These are phyloP conservation scores for Ascidia mentula DNA, from an alignment of 23 tunicate genomes.

Conservation along the genomic window DNA sequence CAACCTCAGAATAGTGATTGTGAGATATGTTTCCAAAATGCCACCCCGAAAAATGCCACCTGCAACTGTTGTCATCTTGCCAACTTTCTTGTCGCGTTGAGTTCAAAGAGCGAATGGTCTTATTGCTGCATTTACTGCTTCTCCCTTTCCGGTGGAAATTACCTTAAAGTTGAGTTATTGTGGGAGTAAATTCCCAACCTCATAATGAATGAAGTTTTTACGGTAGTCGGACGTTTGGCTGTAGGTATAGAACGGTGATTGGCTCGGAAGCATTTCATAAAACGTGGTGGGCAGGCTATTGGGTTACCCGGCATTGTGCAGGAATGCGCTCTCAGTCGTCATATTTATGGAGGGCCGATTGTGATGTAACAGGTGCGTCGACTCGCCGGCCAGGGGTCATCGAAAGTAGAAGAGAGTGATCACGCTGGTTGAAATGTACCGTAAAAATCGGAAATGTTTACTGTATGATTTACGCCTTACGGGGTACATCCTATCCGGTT, in stretches of 20 bases:
- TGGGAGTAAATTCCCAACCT: not conserved
- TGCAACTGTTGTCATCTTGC: not conserved
- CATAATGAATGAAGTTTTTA: not conserved
- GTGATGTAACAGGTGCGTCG: constrained; percentile 5
- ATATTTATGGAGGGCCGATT: not conserved
- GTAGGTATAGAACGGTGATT: not conserved
- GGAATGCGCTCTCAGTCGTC: not conserved
- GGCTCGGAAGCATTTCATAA: constrained; percentile 8
- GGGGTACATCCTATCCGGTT: not conserved
- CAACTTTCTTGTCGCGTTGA: not conserved
- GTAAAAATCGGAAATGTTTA: not conserved
- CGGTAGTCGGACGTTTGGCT: not conserved
- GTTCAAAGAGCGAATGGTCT: not conserved
- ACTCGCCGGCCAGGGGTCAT: not conserved
- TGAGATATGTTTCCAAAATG: not conserved
- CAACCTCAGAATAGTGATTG: not conserved
- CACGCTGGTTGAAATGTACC: not conserved
- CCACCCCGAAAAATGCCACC: not conserved
- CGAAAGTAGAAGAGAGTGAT: no score
- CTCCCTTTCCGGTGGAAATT: not conserved
- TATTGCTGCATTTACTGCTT: not conserved
- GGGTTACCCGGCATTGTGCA: not conserved
- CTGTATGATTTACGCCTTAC: not conserved
- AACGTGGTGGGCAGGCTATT: not conserved
- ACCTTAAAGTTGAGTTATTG: no score